Conservation (phyloP, 2,113 vertebrate genomes). For the Passer montanus region DNA sequence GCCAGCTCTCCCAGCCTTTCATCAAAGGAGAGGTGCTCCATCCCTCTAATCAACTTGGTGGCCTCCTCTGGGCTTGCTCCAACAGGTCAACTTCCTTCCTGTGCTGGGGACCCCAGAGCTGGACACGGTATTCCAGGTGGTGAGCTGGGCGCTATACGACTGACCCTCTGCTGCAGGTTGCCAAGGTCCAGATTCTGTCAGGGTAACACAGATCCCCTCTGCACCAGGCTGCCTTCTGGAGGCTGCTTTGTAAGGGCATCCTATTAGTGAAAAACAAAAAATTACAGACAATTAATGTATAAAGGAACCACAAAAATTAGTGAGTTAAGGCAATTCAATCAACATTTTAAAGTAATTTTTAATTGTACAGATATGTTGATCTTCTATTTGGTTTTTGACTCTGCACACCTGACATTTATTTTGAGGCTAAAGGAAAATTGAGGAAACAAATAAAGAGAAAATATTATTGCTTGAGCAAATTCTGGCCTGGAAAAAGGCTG, state of each 20-base stretch:
- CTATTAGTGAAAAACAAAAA: not conserved
- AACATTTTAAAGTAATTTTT: not conserved
- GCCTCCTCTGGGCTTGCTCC: not conserved
- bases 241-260: not conserved
- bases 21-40: not conserved
- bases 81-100: not conserved
- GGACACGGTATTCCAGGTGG: not conserved
- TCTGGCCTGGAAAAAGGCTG: not conserved
- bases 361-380: not conserved
- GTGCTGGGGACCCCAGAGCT: not conserved
- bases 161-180: not conserved
- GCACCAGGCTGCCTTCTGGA: not conserved
- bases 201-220: not conserved
- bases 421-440: not conserved
- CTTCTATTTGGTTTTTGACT: not conserved
- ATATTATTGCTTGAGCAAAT: not conserved
- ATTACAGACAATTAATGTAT: not conserved
- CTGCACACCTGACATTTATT: not conserved
- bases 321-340: not conserved
- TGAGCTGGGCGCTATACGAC: rapidly evolving
- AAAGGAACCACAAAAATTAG: not conserved
- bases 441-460: not conserved
- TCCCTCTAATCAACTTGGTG: not conserved
- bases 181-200: not conserved
- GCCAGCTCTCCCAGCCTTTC: not conserved